Evolutionary conservation across 2,888 invertebrate species (phyloP), one percentile per base, ranked within the genome.

Genomic region (Willowsia nigromaculata): DNA sequence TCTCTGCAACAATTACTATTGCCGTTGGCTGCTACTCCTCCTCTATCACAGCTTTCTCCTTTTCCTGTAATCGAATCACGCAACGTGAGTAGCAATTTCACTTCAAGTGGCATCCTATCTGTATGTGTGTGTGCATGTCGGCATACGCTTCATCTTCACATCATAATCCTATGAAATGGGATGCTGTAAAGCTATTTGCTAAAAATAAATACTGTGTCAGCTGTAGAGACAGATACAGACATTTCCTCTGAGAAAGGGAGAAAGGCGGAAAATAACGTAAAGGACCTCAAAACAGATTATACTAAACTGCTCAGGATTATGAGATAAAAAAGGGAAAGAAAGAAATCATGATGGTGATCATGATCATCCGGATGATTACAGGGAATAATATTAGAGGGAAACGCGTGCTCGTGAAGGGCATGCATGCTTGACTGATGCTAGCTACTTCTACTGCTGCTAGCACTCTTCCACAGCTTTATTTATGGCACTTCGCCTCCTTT

Each of bases 51-150:
- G 25, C 5, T 59, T 22, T 59, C 59, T 59, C 56, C 3, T 56
- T 50, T 18, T 47, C 22, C 4, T 80, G 56, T 80, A 80, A 80
- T 80, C 56, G 33, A 80, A 80, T 80, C 80, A 80, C 56, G 80
- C 56, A 53, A 80, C 53, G n/a, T 80, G 80, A 80, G 56, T 62
- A 30, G 62, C 27, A 62, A 30, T 62, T 62, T 62, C 30, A 30
- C 13, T 3, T 43, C 6, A 53, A 53, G 53, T 18, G 53, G 53
- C 13, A 13, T 18, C 2, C 6, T 22, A 13, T 18, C 2, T 13
- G 15, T 30, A 27, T 15, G 5, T 13, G n/a, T 15, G 62, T 30
- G 15, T 62, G 30, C 30, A 62, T 30, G 62, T 30, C 53, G 27
- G 30, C 62, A 62, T 30, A 15, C 3, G 27, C n/a, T 15, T 62